Base-by-base conservation (phyloP, 2,797 vertebrate species). In the Lepidocolaptes lacrymiger region DNA sequence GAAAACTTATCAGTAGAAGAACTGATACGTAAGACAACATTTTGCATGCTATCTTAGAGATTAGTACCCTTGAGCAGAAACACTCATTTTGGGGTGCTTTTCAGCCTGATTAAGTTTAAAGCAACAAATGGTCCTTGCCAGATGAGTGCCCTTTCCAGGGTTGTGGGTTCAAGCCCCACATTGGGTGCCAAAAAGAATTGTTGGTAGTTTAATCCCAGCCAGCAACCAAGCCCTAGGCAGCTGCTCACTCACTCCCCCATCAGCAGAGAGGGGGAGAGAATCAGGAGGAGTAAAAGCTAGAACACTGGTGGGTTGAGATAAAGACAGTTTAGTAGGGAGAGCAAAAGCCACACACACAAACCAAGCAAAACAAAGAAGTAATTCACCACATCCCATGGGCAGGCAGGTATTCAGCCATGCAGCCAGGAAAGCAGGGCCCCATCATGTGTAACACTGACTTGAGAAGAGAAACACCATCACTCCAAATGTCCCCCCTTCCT, bases 401-500 rank as follows among this genome's bases (percentile, higher is more conserved):
- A 51, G 56, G 51, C 44, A 19, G 20, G 5, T 83, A 14, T 44
- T 83, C 24, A 34, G 72, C 14, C 24, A 52, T 52, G 14, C 8
- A n/a, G n/a, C n/a, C 58, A 64, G 64, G 20, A 56, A 14, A 39
- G n/a, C 37, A 76, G 20, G 28, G 14, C 7, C 9, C 14, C 20
- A 39, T n/a, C 58, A 44, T 14, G 7, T n/a, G 14, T 15, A 37
- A 7, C 0, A 0, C 17, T 51, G 21, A 19, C 37, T 51, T 63
- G 5, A 20, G 64, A 69, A 58, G 28, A 20, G 64, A 69, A 69
- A 69, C 6, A 1, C n/a, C 14, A n/a, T 82, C 16, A 37, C 20
- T 83, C 23, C 56, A 51, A 56, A 51, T 1, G 1, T 21, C 6
- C 10, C 64, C 17, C 28, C 19, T 82, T 76, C 36, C 58, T 58